phyloP scores from a whole-genome alignment of 2,113 vertebrate genomes.

The Bubalus kerabau region DNA sequence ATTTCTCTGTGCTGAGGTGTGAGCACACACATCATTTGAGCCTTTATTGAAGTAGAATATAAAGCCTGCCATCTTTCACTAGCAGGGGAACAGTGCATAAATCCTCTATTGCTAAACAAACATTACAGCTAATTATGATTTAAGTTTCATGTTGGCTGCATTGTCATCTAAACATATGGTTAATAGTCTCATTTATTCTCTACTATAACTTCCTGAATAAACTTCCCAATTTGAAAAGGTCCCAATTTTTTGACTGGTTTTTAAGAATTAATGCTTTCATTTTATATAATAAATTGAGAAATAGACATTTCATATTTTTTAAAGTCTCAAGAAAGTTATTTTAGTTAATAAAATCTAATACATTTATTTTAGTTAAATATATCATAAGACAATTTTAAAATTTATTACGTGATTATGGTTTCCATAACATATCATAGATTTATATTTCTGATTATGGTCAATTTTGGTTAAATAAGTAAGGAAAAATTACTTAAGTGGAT shows the following conservation, averaged over 20 bases:
- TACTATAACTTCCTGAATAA: slow-evolving; percentile 39
- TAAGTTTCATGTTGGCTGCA: slow-evolving; percentile 48
- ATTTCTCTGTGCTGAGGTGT: slow-evolving; percentile 70
- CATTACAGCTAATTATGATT: slow-evolving; percentile 62
- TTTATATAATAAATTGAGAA: neutral
- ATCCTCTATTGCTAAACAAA: slow-evolving; percentile 58
- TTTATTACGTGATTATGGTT: neutral
- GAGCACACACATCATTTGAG: slow-evolving; percentile 33
- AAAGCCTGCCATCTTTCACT: slow-evolving; percentile 52
- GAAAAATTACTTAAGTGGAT: neutral
- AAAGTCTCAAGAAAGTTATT: neutral
- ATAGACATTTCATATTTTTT: slow-evolving; percentile 21
- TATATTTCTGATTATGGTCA: neutral
- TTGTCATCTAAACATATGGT: slow-evolving; percentile 47
- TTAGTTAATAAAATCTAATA: neutral
- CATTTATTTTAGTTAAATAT: neutral
- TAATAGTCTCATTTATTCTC: slow-evolving; percentile 51
- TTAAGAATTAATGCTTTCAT: slow-evolving; percentile 34
- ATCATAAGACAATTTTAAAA: neutral
- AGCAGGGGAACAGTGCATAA: slow-evolving; percentile 32
- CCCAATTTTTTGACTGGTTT: neutral
- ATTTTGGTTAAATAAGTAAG: slow-evolving; percentile 11
- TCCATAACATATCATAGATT: neutral
- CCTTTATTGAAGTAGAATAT: slow-evolving; percentile 52
- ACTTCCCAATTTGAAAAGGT: slow-evolving; percentile 26